Evolutionary conservation across 2,888 invertebrate genomes (phyloP), one percentile per base, ranked within the genome.

Genomic region (Lepeophtheirus nordmannii): DNA sequence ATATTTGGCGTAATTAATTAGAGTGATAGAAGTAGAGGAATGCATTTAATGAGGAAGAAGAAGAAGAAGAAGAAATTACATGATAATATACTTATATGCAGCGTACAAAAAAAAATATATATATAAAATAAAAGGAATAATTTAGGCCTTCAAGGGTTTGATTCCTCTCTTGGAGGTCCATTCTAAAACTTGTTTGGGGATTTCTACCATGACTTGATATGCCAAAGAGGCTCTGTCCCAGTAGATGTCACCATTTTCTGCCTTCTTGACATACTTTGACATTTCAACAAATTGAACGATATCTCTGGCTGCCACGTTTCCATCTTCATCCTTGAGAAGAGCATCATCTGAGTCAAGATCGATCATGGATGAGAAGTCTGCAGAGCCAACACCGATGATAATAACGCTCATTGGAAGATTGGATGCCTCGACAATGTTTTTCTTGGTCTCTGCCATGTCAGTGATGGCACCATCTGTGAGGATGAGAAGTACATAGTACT

Each of bases 361-460:
- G 69, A 81, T 80, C 82, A 82, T 82, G 12, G 80, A 80, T 62
- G 75, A 74, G 73, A 82, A 82, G 71, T 82, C 80, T 56, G 80
- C 82, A 70, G 78, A 75, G 37, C 82, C 82, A 59, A 82, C 80
- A 14, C 82, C 70, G 20, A 69, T 68, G 59, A 70, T 70, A 68
- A 70, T 69, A 63, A 70, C 69, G 60, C 69, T 69, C 22, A 70
- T 62, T 9, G 70, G 70, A 17, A 70, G 68, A 5, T 53, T 30
- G 5, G 70, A 68, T n/a, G 70, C 70, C 58, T 65, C 62, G 40
- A 70, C 70, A 46, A 70, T 69, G 12, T 68, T 69, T 69, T 75
- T 73, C 68, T 76, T 77, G 0, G 80, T 80, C 70, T 76, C 75
- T 7, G 74, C 74, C 77, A 82, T 80, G 72, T 82, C 67, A 30